Evolutionary conservation across 2,888 invertebrate species (phyloP).

Genomic region (Clivina fossor): DNA sequence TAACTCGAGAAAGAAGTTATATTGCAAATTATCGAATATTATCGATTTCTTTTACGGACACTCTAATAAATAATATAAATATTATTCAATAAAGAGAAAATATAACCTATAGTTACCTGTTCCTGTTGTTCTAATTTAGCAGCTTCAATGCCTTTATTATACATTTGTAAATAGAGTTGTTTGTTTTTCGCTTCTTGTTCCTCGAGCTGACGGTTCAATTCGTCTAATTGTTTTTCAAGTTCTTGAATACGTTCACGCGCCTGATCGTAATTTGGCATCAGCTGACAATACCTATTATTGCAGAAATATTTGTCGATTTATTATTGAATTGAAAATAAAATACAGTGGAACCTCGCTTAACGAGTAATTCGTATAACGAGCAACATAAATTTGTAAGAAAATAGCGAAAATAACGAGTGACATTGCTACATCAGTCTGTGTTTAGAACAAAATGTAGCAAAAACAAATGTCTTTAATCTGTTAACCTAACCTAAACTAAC

Average conservation of each 20-base stretch:
- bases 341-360: no score
- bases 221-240: conserved; percentile 72
- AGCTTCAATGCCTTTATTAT: conserved; percentile 77
- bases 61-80: conserved; percentile 6
- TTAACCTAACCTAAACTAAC: no score
- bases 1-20: no score
- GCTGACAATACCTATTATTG: conserved; percentile 75
- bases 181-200: conserved; percentile 75
- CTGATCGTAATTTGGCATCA: conserved; percentile 71
- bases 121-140: conserved; percentile 70
- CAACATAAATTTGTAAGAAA: no score
- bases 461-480: no score
- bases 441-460: no score
- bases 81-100: neutral
- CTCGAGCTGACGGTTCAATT: conserved; percentile 66
- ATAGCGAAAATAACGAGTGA: no score
- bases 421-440: no score
- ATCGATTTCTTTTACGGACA: no score
- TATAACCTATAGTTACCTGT: conserved; percentile 63
- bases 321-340: no score
- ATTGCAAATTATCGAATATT: no score
- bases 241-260: conserved; percentile 71
- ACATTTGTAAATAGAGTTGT: conserved; percentile 79
- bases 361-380: no score
- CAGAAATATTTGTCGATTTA: conserved; percentile 35